Conservation (phyloP, 2,113 vertebrate species). For the Cardinalis cardinalis region DNA sequence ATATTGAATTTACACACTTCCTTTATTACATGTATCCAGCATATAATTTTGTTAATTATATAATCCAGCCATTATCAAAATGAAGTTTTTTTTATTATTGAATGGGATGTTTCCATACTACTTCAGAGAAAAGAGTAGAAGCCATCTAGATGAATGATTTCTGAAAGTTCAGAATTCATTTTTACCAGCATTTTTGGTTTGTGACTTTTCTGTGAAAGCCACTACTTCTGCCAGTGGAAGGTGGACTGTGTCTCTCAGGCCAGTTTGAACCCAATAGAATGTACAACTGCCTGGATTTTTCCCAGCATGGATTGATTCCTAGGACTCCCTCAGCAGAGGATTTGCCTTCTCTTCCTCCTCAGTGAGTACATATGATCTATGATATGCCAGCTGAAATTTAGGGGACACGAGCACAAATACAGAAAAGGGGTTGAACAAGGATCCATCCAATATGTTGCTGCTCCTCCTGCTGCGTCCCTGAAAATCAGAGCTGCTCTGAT, state of each 20-base stretch:
- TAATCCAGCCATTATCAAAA: neutral
- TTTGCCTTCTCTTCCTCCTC: neutral
- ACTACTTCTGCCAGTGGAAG: neutral
- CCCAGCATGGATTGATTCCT: neutral
- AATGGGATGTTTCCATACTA: neutral
- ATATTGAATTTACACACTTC: conserved; percentile 1
- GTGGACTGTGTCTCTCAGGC: neutral
- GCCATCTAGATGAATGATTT: neutral
- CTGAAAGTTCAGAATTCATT: neutral
- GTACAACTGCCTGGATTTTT: neutral
- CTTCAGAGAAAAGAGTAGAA: neutral
- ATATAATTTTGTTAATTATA: conserved; percentile 10
- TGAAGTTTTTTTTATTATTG: neutral
- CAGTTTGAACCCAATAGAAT: neutral
- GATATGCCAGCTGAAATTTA: neutral
- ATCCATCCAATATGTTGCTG: neutral
- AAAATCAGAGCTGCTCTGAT: neutral
- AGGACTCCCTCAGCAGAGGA: neutral
- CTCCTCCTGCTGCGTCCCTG: neutral
- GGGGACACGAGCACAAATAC: neutral
- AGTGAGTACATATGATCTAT: neutral
- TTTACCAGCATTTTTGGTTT: neutral
- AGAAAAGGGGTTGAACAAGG: neutral
- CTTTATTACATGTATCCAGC: neutral
- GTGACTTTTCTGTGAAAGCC: neutral